Evolutionary conservation across 2,113 vertebrate genomes (phyloP).

Genomic region (Anser cygnoides): DNA sequence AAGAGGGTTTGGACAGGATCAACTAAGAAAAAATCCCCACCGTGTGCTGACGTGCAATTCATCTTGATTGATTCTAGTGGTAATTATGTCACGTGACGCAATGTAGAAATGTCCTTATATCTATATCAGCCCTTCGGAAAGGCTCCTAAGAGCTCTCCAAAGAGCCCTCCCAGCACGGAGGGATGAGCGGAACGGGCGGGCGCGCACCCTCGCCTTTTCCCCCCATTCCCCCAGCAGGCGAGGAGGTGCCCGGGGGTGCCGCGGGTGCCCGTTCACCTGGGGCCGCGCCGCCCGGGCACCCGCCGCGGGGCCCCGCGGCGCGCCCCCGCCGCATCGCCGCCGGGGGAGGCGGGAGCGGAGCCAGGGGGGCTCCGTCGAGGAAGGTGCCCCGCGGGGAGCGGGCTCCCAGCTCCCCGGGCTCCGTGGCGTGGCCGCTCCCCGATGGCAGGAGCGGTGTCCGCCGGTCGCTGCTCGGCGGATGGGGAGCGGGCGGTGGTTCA

Average conservation of each 20-base stretch:
- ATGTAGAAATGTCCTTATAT: conserved; percentile 99
- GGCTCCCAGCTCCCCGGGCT: background rate
- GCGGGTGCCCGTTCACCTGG: conserved; percentile 71
- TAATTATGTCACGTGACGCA: conserved; percentile 99
- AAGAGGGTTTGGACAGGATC: conserved; percentile 91
- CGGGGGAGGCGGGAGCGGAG: background rate
- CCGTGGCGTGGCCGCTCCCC: background rate
- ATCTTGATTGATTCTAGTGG: conserved; percentile 99
- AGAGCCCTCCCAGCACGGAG: conserved; percentile 84
- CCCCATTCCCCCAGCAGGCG: background rate
- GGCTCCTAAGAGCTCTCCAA: conserved; percentile 78
- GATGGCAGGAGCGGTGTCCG: background rate
- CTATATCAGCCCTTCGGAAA: conserved; percentile 95
- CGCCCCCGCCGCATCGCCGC: background rate
- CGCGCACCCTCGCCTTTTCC: background rate
- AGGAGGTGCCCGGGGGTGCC: conserved; percentile 1
- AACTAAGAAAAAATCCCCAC: conserved; percentile 95
- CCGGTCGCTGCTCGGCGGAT: background rate
- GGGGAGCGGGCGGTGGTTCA: background rate
- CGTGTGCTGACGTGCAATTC: conserved; percentile 98
- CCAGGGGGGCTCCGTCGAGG: background rate
- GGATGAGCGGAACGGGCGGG: conserved; percentile 55
- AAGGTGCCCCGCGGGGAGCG: background rate
- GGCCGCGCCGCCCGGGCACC: conserved; percentile 34
- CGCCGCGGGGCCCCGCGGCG: background rate